Base-by-base conservation (phyloP, 1,140 invertebrate species). In the Drosophila lacteicornis region DNA sequence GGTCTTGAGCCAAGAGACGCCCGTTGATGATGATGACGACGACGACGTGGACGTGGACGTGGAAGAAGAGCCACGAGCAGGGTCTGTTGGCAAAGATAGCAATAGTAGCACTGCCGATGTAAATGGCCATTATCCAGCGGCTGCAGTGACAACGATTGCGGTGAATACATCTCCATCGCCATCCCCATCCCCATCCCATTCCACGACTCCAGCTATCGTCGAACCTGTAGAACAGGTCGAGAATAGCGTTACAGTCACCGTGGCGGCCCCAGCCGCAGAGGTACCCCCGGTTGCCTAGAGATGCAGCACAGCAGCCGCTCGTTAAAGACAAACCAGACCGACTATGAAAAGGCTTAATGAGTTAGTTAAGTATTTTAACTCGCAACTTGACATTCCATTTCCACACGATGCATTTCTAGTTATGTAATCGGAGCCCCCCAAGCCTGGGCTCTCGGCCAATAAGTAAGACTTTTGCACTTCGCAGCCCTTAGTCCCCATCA, bases 161-260 rank as follows among this genome's bases (percentile, higher is more conserved):
- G 84, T 87, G 65, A 87, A 87, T 57, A 68, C 67, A 36, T 79
- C 83, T 50, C 57, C 65, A 46, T 73, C 62, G 8, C 36, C 76
- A 43, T 25, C 22, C 22, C 22, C 22, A 25, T 25, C 70, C n/a
- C 46, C 79, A 42, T 22, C 70, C 47, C 61, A 33, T 46, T 12
- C 75, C 27, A 40, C 42, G 4, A 65, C 58, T 51, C 57, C 80
- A 80, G 58, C 65, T 38, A 75, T 49, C 42, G 57, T 79, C 67
- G 83, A 92, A 92, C 91, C 91, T 84, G 91, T 85, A 85, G 91
- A 91, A 85, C 91, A 91, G 81, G 90, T 91, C 84, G 83, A 84
- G 73, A 91, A 91, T 79, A 85, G 80, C 81, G 86, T 90, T 90
- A 70, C 87, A 67, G 77, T 82, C 69, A 79, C 79, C 4, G 71